Evolutionary conservation across 2,888 invertebrate genomes (phyloP), one percentile per base, ranked within the genome.

Genomic region (Netelia melanura): DNA sequence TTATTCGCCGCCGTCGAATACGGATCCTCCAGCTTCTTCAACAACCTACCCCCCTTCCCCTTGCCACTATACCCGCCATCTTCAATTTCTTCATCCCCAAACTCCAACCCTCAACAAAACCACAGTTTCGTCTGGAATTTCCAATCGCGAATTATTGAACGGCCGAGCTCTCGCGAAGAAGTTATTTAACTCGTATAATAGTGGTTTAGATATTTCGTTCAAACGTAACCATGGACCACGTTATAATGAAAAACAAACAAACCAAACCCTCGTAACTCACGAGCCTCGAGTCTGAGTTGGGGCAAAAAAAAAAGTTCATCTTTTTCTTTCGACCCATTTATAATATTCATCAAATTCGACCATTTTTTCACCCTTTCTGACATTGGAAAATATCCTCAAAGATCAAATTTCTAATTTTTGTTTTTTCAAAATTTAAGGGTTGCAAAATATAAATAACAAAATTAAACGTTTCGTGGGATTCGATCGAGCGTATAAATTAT

Each of bases 91-190:
- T 72, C 82, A 78, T 86, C 82, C 56, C 68, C 76, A 71, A 84
- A 84, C 80, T 83, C 52, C 56, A 64, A 56, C 54, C 61, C 82
- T 65, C 61, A 75, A 38, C 74, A 65, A 65, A 81, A 65, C 81
- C 77, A 62, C 83, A 72, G 71, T 65, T 81, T 83, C 83, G 48
- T 17, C 52, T 52, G 83, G 84, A 83, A 85, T 81, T 82, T 84
- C 80, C 80, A 77, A 84, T 86, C 82, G 82, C 72, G 80, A 76
- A 84, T 86, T 84, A 84, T 84, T 80, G 84, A 64, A 54, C 30
- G 77, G 62, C 65, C 67, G 67, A 67, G 56, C 68, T 25, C 56
- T 43, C 56, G 52, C 48, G 52, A 58, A 79, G 72, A 72, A 77
- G 64, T 83, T 85, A 17, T 58, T 71, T 82, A 71, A 76, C 71